phyloP scores from a whole-genome alignment of 2,888 invertebrate species.

The Pachymerium ferrugineum region DNA sequence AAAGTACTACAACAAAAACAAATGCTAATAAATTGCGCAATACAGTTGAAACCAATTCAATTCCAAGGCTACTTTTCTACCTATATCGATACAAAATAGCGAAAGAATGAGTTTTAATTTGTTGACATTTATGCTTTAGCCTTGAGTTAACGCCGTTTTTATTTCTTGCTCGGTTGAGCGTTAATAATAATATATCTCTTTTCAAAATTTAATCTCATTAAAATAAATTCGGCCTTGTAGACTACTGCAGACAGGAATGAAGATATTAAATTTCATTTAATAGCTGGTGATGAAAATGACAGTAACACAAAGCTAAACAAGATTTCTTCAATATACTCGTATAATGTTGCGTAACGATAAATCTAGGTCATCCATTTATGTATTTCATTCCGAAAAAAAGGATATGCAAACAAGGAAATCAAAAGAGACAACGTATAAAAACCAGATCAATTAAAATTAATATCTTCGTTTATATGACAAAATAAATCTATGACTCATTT shows the following conservation, averaged over 20 bases:
- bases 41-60: too few relatives aligned
- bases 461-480: too few relatives aligned
- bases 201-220: not conserved
- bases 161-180: constrained; percentile 3
- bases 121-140: too few relatives aligned
- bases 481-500: too few relatives aligned
- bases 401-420: not conserved
- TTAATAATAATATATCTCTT: not conserved
- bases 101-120: too few relatives aligned
- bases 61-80: too few relatives aligned
- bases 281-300: not conserved
- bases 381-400: too few relatives aligned
- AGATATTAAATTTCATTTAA: too few relatives aligned
- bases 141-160: not conserved
- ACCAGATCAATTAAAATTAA: not conserved
- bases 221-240: not conserved
- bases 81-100: too few relatives aligned
- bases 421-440: not conserved
- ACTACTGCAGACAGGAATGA: too few relatives aligned
- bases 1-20: too few relatives aligned
- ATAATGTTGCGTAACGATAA: not conserved
- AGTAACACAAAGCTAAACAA: not conserved
- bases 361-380: not conserved
- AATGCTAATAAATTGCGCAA: too few relatives aligned
- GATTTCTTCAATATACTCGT: not conserved